Evolutionary conservation across 2,797 vertebrate genomes (phyloP).

Genomic region (Poeciliopsis gracilis): DNA sequence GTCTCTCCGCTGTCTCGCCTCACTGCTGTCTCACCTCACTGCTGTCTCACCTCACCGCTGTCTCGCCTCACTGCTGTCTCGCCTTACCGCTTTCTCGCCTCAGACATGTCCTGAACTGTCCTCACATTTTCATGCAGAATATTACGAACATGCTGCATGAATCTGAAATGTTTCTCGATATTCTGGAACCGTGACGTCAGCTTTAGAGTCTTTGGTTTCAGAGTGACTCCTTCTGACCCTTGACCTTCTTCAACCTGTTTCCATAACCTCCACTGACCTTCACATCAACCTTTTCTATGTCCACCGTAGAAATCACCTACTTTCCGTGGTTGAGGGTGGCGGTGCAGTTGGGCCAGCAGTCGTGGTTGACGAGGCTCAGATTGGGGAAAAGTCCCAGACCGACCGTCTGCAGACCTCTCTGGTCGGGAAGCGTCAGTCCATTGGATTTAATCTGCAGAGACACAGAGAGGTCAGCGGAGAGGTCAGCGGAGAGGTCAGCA

Average conservation of each 20-base stretch:
- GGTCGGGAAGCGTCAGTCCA: conserved; percentile 92
- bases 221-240: too few species aligned
- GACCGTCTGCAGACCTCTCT: conserved; percentile 91
- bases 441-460: conserved; percentile 89
- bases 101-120: too few species aligned
- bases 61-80: too few species aligned
- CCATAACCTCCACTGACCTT: neutral
- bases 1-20: too few species aligned
- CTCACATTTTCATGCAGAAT: neutral
- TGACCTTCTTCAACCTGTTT: neutral
- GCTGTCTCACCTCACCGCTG: neutral
- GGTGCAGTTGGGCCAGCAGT: conserved; percentile 97
- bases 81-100: too few species aligned
- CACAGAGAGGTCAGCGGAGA: neutral
- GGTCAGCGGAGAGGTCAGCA: too few species aligned
- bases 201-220: too few species aligned
- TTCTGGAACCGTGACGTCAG: too few species aligned
- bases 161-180: too few species aligned
- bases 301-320: conserved; percentile 42
- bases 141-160: neutral
- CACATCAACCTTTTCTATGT: neutral
- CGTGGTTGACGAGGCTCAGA: conserved; percentile 92
- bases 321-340: conserved; percentile 95
- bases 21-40: neutral
- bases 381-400: conserved; percentile 96